Percentiles rank a stretch among this genome's conserved stretches.
These are phyloP conservation scores for Xanthorhoe designata DNA, from an alignment of 2,888 invertebrate genomes.

Conservation along the genomic window DNA sequence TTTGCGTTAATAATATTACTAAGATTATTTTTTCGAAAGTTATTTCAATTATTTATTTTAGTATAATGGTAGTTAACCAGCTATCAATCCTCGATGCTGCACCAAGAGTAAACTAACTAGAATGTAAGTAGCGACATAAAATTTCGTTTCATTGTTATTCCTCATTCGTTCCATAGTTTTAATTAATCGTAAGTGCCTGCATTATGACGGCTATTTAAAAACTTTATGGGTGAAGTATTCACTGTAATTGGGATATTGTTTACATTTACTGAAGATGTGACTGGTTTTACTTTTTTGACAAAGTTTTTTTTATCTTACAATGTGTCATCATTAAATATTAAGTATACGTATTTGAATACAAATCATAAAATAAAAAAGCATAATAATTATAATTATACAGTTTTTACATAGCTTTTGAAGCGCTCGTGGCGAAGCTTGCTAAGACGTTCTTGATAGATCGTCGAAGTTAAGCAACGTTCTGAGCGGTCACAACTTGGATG, in stretches of 20 bases:
- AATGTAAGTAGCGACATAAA: slow-evolving; percentile 36
- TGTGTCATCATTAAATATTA: no score
- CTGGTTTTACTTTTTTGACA: not conserved
- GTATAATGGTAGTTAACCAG: slow-evolving; percentile 15
- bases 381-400: no score
- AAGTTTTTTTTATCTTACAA: not conserved
- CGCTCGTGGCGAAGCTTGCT: no score
- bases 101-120: slow-evolving; percentile 15
- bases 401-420: no score
- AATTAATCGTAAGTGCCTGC: slow-evolving; percentile 40
- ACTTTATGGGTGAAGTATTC: slow-evolving; percentile 26
- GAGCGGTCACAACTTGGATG: no score
- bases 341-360: no score
- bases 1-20: no score
- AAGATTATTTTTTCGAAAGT: no score
- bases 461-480: no score
- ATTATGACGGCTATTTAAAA: slow-evolving; percentile 30
- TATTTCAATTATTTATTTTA: no score
- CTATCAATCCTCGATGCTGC: slow-evolving; percentile 4
- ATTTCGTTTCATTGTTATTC: slow-evolving; percentile 33
- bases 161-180: slow-evolving; percentile 33
- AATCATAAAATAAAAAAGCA: no score
- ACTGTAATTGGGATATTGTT: slow-evolving; percentile 29
- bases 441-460: no score
- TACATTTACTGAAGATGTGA: slow-evolving; percentile 7